Evolutionary conservation across 2,888 invertebrate genomes (phyloP).

Genomic region (Drosophila quinaria): DNA sequence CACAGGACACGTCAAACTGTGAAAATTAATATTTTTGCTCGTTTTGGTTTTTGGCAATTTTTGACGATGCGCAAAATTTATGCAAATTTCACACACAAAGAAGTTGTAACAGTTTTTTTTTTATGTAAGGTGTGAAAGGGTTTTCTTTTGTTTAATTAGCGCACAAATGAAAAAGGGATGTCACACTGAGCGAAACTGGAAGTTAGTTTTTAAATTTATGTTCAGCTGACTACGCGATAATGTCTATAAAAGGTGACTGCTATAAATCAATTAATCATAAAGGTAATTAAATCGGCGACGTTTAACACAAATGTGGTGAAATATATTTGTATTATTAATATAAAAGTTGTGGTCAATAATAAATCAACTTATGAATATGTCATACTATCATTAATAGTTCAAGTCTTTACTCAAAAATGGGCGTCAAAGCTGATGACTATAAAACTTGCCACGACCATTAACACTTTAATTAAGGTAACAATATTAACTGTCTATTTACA

Average conservation of each 20-base stretch:
- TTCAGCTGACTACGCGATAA: not conserved
- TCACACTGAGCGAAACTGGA: slow-evolving; percentile 29
- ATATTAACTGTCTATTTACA: not conserved
- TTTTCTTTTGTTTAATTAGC: slow-evolving; percentile 74
- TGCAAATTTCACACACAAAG: slow-evolving; percentile 81
- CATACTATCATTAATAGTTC: slow-evolving; percentile 1
- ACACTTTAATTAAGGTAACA: slow-evolving; percentile 6
- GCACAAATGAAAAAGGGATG: slow-evolving; percentile 58
- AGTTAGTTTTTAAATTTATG: too few relatives aligned
- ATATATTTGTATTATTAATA: not conserved
- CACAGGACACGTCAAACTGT: slow-evolving; percentile 75
- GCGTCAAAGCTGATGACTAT: slow-evolving; percentile 2
- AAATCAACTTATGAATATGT: not conserved
- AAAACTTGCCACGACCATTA: slow-evolving; percentile 1
- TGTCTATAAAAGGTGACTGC: not conserved
- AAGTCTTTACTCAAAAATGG: slow-evolving; percentile 5
- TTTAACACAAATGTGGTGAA: not conserved
- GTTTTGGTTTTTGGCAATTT: slow-evolving; percentile 64
- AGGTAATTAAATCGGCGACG: not conserved
- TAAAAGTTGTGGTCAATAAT: slow-evolving; percentile 8
- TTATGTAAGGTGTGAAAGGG: slow-evolving; percentile 73
- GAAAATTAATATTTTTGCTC: slow-evolving; percentile 83
- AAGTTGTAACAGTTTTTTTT: slow-evolving; percentile 66
- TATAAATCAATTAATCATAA: slow-evolving; percentile 10
- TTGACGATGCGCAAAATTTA: slow-evolving; percentile 73